A percentile compares a stretch with the other conserved stretches of the same genome.
Evolutionary conservation across 2,797 vertebrate species (phyloP).

Genomic region (Gymnothorax reevesii): DNA sequence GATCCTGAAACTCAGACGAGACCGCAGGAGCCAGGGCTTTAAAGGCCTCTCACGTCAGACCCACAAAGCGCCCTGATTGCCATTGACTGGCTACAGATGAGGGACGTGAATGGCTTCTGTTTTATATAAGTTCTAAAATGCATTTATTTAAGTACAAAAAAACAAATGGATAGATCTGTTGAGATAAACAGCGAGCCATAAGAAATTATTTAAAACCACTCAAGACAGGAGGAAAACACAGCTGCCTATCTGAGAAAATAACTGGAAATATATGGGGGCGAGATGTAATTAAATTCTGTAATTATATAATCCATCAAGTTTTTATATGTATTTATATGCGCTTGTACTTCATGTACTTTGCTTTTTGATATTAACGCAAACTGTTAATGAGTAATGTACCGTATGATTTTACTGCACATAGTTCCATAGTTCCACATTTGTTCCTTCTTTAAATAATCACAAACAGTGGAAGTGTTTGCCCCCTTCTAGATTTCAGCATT

Average conservation of each 20-base stretch:
- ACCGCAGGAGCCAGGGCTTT: conserved; percentile 21
- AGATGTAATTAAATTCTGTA: background rate
- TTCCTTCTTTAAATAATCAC: no score
- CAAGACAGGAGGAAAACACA: background rate
- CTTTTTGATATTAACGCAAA: no score
- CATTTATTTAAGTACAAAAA: background rate
- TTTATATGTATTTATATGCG: no score
- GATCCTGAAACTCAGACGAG: background rate
- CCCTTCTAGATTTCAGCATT: no score
- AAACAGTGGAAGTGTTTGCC: no score
- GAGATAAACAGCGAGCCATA: background rate
- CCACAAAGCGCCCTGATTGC: background rate
- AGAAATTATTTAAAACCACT: background rate
- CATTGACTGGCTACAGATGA: background rate
- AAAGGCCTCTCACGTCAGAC: conserved; percentile 10
- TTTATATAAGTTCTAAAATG: background rate
- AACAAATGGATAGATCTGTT: background rate
- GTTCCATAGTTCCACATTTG: no score
- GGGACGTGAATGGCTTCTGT: background rate
- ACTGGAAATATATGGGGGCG: background rate
- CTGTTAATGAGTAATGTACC: no score
- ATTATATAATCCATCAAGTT: no score
- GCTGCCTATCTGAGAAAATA: background rate
- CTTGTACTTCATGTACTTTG: no score
- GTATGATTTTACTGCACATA: no score